Conservation (phyloP, 2,888 invertebrate species). For the Drosophila robusta region DNA sequence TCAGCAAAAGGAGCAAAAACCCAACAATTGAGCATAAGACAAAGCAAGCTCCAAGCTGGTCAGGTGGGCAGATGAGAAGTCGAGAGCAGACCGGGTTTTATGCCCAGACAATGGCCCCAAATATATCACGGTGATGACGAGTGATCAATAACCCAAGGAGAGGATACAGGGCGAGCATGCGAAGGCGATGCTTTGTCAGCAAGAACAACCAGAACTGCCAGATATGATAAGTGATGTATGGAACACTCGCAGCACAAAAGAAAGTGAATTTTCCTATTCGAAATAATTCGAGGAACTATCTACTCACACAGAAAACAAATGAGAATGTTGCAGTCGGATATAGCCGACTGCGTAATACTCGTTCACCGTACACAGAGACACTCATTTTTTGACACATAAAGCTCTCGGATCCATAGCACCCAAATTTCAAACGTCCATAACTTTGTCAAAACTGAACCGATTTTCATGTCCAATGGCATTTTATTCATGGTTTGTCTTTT, state of each 20-base stretch:
- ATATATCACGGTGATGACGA: constrained; percentile 74
- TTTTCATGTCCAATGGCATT: no score
- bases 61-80: constrained; percentile 44
- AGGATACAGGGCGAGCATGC: background rate
- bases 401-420: no score
- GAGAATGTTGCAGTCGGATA: no score
- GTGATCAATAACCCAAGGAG: constrained; percentile 66
- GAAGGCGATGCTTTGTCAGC: constrained; percentile 10
- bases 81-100: constrained; percentile 40
- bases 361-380: no score
- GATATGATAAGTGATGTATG: constrained; percentile 47
- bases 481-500: no score
- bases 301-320: background rate
- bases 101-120: constrained; percentile 67
- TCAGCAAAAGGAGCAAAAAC: constrained; percentile 33
- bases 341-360: no score
- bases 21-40: constrained; percentile 60
- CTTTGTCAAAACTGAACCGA: no score
- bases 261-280: background rate
- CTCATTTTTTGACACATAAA: no score
- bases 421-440: no score
- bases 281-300: background rate
- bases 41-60: constrained; percentile 49
- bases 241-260: constrained; percentile 28
- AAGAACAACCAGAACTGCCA: constrained; percentile 14